phyloP scores from a whole-genome alignment of 2,113 vertebrate genomes.

The Solea solea region DNA sequence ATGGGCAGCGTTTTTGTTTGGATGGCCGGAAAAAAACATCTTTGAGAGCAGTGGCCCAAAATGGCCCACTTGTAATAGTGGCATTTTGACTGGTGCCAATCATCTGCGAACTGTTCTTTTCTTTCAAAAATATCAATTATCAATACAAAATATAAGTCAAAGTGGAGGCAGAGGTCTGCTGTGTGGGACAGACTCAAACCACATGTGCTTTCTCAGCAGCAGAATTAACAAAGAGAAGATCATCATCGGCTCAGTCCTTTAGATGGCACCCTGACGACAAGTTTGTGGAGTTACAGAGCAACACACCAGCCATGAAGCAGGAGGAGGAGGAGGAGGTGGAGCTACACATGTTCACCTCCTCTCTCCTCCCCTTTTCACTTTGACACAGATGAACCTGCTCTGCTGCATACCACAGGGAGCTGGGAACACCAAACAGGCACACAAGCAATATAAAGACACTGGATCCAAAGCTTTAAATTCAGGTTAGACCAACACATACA shows the following conservation, averaged over 20 bases:
- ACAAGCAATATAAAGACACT: background rate
- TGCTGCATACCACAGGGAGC: constrained; percentile 55
- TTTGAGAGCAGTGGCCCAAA: too few relatives aligned
- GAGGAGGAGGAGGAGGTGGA: constrained; percentile 21
- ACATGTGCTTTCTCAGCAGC: too few relatives aligned
- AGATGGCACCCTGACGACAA: constrained; percentile 59
- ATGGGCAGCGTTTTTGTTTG: too few relatives aligned
- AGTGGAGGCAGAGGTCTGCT: too few relatives aligned
- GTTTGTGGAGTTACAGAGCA: background rate
- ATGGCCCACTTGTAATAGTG: too few relatives aligned
- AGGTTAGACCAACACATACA: background rate
- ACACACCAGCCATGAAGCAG: background rate
- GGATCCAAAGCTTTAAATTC: background rate
- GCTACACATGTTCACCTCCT: constrained; percentile 7
- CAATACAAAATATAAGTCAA: too few relatives aligned
- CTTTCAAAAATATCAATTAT: too few relatives aligned
- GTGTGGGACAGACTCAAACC: too few relatives aligned
- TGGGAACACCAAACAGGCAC: constrained; percentile 31
- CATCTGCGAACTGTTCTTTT: too few relatives aligned
- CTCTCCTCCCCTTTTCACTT: constrained; percentile 8
- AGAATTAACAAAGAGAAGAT: too few relatives aligned
- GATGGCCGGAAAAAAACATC: too few relatives aligned
- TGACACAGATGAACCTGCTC: constrained; percentile 62
- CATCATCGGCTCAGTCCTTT: constrained; percentile 21
- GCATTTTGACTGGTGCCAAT: too few relatives aligned